Base-by-base conservation (phyloP, 2,113 vertebrate species). In the Alectura lathami region DNA sequence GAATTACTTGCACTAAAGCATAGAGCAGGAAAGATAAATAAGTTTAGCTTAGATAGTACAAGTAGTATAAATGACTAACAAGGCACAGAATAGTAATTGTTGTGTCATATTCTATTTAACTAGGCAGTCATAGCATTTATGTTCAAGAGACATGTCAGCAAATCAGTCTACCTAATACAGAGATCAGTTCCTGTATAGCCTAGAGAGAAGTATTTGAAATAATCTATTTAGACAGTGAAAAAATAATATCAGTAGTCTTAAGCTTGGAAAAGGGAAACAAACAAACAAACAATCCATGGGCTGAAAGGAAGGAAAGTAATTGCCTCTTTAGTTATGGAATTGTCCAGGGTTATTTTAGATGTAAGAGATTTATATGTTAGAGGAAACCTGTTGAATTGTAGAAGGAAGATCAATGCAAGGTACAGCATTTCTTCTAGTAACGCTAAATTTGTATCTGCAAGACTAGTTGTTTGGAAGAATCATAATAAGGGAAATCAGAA, bases 231-330 rank as follows among this genome's bases (percentile, higher is more conserved):
- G 13, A 47, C 36, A 81, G 13, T 17, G 20, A 77, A 85, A 91
- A 42, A 3, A 36, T 47, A 20, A 45, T 59, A 76, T 73, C 12
- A 72, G 36, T 72, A 56, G 51, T 67, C n/a, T 53, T 72, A 70
- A 56, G 2, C 10, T 34, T 73, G 4, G 23, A 50, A 83, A 59
- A 27, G 18, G 20, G 7, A 9, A 11, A 23, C 9, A 30, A 12
- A 2, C 34, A 26, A 42, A 5, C 16, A 59, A 60, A n/a, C 7
- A 62, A 16, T 26, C 36, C 54, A n/a, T 1, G 0, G 8, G 5
- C 47, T 63, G 18, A 4, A 70, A 29, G 11, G 24, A 82, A 68
- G 13, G 24, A 11, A 78, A 69, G 11, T 50, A 59, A 63, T 60
- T 6, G 3, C 64, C 29, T 70, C 17, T 54, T 77, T 48, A 17